phyloP scores from a whole-genome alignment of 2,113 vertebrate genomes.

The Pantherophis guttatus region DNA sequence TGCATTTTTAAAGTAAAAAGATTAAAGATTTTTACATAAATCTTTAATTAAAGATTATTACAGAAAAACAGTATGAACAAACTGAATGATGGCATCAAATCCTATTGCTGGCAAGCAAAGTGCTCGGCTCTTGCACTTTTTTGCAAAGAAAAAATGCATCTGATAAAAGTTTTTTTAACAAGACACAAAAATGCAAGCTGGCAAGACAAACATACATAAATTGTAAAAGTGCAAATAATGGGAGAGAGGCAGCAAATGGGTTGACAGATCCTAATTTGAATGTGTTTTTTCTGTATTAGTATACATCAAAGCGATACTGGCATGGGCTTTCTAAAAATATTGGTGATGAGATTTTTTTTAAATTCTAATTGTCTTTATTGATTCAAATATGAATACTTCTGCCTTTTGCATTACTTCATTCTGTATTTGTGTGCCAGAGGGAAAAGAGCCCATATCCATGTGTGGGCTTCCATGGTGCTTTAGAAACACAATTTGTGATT shows the following conservation, averaged over 20 bases:
- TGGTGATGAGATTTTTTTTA: neutral
- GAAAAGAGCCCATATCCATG: neutral
- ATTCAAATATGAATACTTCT: neutral
- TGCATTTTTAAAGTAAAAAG: neutral
- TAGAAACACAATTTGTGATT: neutral
- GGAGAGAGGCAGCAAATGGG: neutral
- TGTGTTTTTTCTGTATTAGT: neutral
- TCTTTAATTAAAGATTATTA: slow-evolving; percentile 3
- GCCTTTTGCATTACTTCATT: neutral
- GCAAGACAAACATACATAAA: neutral
- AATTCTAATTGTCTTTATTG: neutral
- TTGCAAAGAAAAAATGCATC: neutral
- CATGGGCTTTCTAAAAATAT: neutral
- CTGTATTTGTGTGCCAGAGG: neutral
- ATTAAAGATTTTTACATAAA: neutral
- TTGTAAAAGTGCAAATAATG: neutral
- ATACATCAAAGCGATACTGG: neutral
- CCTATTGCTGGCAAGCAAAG: neutral
- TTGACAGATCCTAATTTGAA: neutral
- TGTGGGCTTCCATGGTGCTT: neutral
- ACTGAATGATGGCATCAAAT: neutral
- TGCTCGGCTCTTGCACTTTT: neutral
- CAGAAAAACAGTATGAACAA: neutral
- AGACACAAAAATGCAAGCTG: neutral
- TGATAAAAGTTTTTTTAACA: neutral